These are phyloP conservation scores for Pachyramphus minor DNA, from an alignment of 2,113 vertebrate genomes.

Conservation along the genomic window DNA sequence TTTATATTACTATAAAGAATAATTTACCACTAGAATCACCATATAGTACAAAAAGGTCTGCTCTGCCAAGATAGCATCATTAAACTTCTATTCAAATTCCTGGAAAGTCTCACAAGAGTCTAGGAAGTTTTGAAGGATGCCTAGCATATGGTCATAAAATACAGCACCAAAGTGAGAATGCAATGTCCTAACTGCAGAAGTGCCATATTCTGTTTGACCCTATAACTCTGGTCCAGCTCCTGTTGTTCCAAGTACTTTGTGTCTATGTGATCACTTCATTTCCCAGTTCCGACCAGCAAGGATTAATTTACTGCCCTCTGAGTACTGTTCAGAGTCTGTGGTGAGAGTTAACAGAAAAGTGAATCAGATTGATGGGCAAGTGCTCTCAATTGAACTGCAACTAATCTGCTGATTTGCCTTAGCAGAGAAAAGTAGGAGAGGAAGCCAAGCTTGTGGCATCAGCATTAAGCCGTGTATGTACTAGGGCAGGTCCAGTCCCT, in stretches of 20 bases:
- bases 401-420: background rate
- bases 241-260: background rate
- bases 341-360: background rate
- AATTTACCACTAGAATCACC: background rate
- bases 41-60: background rate
- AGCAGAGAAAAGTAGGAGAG: background rate
- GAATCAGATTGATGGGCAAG: background rate
- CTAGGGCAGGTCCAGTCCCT: background rate
- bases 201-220: background rate
- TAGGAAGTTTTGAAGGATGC: background rate
- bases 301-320: background rate
- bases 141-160: background rate
- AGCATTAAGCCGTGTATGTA: background rate
- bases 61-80: background rate
- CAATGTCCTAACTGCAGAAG: background rate
- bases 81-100: slow-evolving; percentile 5
- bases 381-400: background rate
- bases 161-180: background rate
- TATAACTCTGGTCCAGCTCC: background rate
- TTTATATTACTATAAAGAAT: background rate
- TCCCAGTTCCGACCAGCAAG: background rate
- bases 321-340: background rate
- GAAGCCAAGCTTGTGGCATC: background rate
- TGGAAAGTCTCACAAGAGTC: background rate
- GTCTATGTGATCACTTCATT: background rate